Base-by-base conservation (phyloP, 2,888 invertebrate genomes). In the Timandra comae region DNA sequence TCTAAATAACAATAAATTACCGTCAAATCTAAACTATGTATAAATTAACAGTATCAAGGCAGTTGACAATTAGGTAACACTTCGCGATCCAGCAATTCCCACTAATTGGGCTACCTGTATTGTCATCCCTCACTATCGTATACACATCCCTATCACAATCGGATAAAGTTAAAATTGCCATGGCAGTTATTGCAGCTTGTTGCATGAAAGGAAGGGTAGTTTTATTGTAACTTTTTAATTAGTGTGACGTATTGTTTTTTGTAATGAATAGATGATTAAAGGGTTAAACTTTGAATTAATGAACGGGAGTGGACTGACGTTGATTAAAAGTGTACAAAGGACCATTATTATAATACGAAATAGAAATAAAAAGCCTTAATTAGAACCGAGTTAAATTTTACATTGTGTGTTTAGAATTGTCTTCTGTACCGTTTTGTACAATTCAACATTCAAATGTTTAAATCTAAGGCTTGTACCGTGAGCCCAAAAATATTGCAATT, bases 171-270 rank as follows among this genome's bases (percentile, higher is more conserved):
- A 12, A 35, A 30, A 35, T 40, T 39, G 4, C n/a, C 13, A 35
- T 33, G 3, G 6, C 24, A 10, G 13, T 7, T 26, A 12, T 6
- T 5, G 6, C 16, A 16, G 16, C 16, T 16, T 16, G 16, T 16
- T 8, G 24, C 16, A 12, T 27, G 6, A 19, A 29, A 27, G 33
- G 29, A 26, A 29, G 37, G 34, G 35, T 21, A 16, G 41, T 43
- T 53, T 55, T 48, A 49, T 51, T 52, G 48, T 51, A 54, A 55
- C 44, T 62, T 67, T 65, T 64, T 56, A 64, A 65, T 65, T 57
- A 55, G 46, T 48, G 42, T 43, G 49, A 49, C 45, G 43, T 36
- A 52, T 63, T 58, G 55, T 63, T 49, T 48, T 32, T 9, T 22
- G 26, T 40, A 28, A 35, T 53, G 51, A 55, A 52, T 47, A 40